Conservation (phyloP, 2,797 vertebrate genomes). For the Myoxocephalus aenaeus region DNA sequence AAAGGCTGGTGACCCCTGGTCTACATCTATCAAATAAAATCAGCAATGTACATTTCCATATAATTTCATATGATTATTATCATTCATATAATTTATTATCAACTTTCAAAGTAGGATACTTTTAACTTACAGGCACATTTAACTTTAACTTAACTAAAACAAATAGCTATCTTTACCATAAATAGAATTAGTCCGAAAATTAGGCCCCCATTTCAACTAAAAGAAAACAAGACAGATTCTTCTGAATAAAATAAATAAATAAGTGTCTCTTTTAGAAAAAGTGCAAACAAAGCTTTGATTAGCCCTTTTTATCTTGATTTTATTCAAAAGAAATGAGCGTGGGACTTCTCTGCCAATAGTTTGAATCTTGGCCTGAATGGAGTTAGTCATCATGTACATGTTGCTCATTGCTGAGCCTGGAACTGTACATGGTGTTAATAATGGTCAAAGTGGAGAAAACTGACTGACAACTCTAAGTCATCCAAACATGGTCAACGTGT, state of each 20-base stretch:
- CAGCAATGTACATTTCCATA: background rate
- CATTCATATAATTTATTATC: background rate
- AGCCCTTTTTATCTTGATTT: background rate
- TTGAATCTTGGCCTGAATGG: background rate
- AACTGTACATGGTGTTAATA: background rate
- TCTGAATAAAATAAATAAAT: background rate
- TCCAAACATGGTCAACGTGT: background rate
- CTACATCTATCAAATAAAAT: background rate
- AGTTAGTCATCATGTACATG: background rate
- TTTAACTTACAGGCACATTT: background rate
- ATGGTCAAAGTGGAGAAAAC: background rate
- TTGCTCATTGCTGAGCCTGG: background rate
- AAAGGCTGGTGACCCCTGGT: no score
- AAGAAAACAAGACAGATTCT: background rate
- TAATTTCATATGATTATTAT: background rate
- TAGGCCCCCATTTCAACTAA: background rate
- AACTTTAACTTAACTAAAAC: background rate
- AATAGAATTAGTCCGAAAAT: background rate
- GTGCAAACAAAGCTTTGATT: background rate
- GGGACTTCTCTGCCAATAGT: background rate
- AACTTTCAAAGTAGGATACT: background rate
- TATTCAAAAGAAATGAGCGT: background rate
- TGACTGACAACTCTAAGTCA: background rate
- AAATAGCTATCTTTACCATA: background rate
- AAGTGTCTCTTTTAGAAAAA: conserved; percentile 2